phyloP scores from a whole-genome alignment of 2,113 vertebrate species.

The Microcebus lehilahytsara region DNA sequence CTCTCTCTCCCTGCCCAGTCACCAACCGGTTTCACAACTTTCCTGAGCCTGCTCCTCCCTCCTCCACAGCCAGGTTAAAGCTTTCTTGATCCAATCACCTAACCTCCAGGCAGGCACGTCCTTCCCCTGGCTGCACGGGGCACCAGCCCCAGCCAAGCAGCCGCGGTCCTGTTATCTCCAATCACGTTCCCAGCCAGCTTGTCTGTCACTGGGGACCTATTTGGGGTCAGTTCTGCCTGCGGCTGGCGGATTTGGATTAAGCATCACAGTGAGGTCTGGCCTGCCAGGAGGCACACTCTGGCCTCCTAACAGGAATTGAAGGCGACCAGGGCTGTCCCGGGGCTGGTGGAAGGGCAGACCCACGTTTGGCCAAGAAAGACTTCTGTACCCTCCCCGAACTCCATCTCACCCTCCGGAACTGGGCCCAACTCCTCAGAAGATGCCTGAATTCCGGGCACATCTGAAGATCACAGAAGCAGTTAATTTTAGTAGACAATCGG shows the following conservation, averaged over 20 bases:
- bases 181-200: background rate
- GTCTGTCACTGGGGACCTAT: background rate
- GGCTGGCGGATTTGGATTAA: background rate
- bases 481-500: conserved; percentile 29
- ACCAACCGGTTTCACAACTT: conserved; percentile 1
- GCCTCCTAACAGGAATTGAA: background rate
- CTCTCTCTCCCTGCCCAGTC: background rate
- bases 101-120: background rate
- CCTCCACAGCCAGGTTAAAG: background rate
- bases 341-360: background rate
- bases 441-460: background rate
- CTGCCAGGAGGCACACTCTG: background rate
- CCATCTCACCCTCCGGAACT: background rate
- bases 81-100: conserved; percentile 8
- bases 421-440: background rate
- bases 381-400: background rate
- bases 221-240: background rate
- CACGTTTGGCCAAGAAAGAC: background rate
- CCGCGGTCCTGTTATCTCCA: background rate
- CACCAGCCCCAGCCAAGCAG: background rate
- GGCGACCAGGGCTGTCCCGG: background rate
- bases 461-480: background rate
- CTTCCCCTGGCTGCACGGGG: background rate
- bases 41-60: background rate
- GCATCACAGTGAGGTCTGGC: background rate